phyloP scores from a whole-genome alignment of 23 tunicate species.

The Aplidium turbinatum region DNA sequence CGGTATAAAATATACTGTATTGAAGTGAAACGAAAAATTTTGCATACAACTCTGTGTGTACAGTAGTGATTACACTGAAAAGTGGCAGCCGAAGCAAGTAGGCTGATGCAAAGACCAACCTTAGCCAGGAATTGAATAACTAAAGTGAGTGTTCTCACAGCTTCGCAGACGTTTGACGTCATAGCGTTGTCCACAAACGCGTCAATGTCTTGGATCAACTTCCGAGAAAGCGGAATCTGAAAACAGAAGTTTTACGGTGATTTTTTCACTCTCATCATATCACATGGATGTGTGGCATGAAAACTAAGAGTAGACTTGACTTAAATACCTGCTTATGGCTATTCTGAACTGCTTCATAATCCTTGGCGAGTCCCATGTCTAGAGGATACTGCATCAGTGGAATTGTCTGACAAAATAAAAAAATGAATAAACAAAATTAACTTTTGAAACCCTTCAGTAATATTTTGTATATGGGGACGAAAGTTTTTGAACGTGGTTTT shows the following conservation, averaged over 20 bases:
- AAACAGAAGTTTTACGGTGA: too few species aligned
- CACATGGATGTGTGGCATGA: too few species aligned
- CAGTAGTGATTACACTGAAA: too few species aligned
- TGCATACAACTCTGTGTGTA: too few species aligned
- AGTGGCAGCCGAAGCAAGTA: too few species aligned
- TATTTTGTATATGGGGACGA: too few species aligned
- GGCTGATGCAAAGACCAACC: slow-evolving; percentile 48
- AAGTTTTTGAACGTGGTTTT: too few species aligned
- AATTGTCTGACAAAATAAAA: slow-evolving; percentile 15
- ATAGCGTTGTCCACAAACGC: slow-evolving; percentile 17
- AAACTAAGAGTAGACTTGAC: too few species aligned
- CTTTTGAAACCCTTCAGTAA: background rate
- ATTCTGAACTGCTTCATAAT: background rate
- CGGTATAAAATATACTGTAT: too few species aligned
- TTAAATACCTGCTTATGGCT: background rate
- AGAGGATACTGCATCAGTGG: slow-evolving; percentile 61
- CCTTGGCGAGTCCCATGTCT: slow-evolving; percentile 53
- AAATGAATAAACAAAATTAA: background rate
- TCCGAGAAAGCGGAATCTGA: slow-evolving; percentile 57
- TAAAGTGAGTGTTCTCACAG: slow-evolving; percentile 60
- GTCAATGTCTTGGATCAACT: slow-evolving; percentile 56
- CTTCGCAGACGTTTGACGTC: slow-evolving; percentile 79
- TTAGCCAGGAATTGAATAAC: slow-evolving; percentile 70
- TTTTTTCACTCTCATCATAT: too few species aligned
- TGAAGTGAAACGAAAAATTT: too few species aligned